Conservation (phyloP, 2,113 vertebrate genomes). For the Empidonax alnorum region DNA sequence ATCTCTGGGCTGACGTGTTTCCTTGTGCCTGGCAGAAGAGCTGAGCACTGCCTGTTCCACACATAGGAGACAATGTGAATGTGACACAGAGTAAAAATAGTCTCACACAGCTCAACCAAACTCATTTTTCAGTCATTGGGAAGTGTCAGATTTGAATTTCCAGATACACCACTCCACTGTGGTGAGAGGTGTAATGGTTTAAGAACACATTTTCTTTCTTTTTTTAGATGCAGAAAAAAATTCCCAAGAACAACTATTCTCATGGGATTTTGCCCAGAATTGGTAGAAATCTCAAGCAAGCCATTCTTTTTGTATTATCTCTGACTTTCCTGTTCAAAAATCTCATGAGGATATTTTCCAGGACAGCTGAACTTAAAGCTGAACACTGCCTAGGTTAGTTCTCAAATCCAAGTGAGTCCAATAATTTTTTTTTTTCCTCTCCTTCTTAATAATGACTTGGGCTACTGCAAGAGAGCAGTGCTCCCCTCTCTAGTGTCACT, state of each 20-base stretch:
- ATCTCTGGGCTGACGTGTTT: not conserved
- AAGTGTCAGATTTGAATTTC: constrained; percentile 13
- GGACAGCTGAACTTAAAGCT: not conserved
- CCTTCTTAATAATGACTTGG: not conserved
- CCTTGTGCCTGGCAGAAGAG: not conserved
- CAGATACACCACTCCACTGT: not conserved
- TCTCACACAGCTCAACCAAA: not conserved
- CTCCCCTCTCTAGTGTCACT: accelerated
- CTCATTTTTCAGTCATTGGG: not conserved
- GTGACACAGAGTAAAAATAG: not conserved
- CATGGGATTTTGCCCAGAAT: not conserved
- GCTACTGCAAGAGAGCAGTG: not conserved
- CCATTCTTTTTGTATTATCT: not conserved
- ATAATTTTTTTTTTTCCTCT: not conserved
- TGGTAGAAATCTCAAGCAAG: constrained; percentile 9
- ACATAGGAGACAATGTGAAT: not conserved
- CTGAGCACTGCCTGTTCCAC: not conserved
- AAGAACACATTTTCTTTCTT: not conserved
- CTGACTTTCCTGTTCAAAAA: not conserved
- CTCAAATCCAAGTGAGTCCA: not conserved
- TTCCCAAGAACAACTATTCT: not conserved
- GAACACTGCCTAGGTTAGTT: not conserved
- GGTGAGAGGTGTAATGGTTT: not conserved
- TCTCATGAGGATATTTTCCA: constrained; percentile 4
- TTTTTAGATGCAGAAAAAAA: constrained; percentile 6